phyloP scores from a whole-genome alignment of 2,888 invertebrate species.

The Teleogryllus oceanicus region DNA sequence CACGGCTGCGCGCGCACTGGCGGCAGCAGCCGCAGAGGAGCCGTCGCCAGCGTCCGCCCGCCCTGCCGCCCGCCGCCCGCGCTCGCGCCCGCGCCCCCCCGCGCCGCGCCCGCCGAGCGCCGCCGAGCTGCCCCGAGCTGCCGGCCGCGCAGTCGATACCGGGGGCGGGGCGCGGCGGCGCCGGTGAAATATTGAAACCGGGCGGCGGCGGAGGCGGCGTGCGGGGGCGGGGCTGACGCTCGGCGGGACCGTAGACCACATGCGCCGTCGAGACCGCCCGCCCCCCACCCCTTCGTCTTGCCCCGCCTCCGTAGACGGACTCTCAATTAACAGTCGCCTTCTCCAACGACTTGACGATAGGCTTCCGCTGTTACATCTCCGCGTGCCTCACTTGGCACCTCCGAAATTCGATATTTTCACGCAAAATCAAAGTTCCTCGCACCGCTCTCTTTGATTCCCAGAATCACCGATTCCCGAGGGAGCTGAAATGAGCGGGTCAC shows the following conservation, averaged over 20 bases:
- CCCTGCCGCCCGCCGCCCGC: background rate
- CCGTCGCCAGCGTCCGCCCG: background rate
- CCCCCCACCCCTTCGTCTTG: no score
- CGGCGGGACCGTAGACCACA: background rate
- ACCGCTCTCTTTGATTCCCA: no score
- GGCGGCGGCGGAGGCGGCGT: background rate
- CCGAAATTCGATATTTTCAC: no score
- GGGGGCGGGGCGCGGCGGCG: slow-evolving; percentile 18
- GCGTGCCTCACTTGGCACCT: no score
- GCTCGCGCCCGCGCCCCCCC: background rate
- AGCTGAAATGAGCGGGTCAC: no score
- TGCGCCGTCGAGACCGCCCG: background rate
- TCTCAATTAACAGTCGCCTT: no score
- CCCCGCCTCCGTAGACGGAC: no score
- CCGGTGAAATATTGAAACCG: slow-evolving; percentile 18
- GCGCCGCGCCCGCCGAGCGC: background rate
- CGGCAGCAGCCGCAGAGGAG: background rate
- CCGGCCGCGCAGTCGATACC: background rate
- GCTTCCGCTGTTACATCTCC: no score
- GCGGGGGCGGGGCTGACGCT: background rate
- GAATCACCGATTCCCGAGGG: no score
- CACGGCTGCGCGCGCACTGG: slow-evolving; percentile 10
- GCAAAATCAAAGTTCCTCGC: no score
- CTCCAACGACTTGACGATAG: no score
- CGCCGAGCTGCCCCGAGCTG: background rate